Conservation (phyloP, 2,888 invertebrate species). For the Harmothoe impar region DNA sequence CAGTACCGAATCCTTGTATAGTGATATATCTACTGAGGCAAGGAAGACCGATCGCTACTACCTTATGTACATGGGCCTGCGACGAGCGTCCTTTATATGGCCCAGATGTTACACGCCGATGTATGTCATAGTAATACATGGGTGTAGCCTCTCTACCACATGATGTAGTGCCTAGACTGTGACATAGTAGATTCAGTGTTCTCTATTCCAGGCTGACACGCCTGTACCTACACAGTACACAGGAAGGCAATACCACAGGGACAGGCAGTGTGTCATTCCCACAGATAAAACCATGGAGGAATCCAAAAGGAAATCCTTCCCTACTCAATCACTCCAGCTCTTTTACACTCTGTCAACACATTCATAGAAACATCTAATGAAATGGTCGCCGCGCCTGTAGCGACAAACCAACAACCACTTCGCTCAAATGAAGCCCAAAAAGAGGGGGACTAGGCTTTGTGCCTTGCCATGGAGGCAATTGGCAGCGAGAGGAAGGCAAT, state of each 20-base stretch:
- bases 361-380: slow-evolving; percentile 44
- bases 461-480: not conserved
- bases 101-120: no score
- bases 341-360: slow-evolving; percentile 19
- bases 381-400: not conserved
- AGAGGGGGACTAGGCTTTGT: not conserved
- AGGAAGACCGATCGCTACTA: no score
- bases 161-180: no score
- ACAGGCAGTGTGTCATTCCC: not conserved
- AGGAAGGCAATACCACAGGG: not conserved
- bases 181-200: not conserved
- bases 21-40: no score
- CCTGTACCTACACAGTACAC: not conserved
- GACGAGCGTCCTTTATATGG: no score
- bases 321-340: slow-evolving; percentile 10
- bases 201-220: not conserved
- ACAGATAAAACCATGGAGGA: slow-evolving; percentile 12
- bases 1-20: no score
- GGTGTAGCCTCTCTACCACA: no score
- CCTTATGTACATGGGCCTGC: no score
- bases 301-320: slow-evolving; percentile 20
- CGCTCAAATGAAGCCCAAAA: slow-evolving; percentile 34
- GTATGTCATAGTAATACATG: no score
- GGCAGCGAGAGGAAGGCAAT: slow-evolving; percentile 1
- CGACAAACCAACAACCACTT: slow-evolving; percentile 48